Base-by-base conservation (phyloP, 2,113 vertebrate genomes). In the Xiphorhynchus elegans region DNA sequence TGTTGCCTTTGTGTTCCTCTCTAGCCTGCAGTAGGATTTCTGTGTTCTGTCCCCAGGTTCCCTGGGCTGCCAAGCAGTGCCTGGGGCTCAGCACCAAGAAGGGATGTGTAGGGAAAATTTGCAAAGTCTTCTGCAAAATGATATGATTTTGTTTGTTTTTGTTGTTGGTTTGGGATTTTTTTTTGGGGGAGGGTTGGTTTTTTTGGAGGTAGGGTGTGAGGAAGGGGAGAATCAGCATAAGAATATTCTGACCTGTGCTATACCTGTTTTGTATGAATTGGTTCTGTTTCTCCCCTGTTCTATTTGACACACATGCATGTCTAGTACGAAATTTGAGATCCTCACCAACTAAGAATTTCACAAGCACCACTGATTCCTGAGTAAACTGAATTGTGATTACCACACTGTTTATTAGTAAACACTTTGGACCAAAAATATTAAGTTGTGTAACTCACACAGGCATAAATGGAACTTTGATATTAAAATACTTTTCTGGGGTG, bases 241-340 rank as follows among this genome's bases (percentile, higher is more conserved):
- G 35, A 29, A 10, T 79, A 8, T 49, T 52, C n/a, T 2, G 2
- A 46, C 15, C 11, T 66, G 17, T 74, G 35, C 25, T 85, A 28
- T 62, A 29, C 10, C 13, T 62, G 17, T 78, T 74, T 17, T 21
- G 15, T 47, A 26, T 66, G 10, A 35, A 23, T 52, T 74, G 64
- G 8, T 69, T 94, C 17, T 63, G 28, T 40, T 82, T 75, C 14
- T 66, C 13, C 0, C 40, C 55, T 66, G 10, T 39, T 69, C 8
- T 19, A 10, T 66, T 69, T 24, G 11, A 29, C 26, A 17, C 0
- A 0, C 5, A 1, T 26, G 6, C 8, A 10, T 44, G 31, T 60
- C 21, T 82, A 3, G 31, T 67, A 15, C 28, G 74, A 25, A 79
- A 75, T 33, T 33, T 4, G 26, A 79, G 24, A 67, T 74, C 11